phyloP scores from a whole-genome alignment of 1,140 invertebrate genomes.

The Lasioglossum baleicum region DNA sequence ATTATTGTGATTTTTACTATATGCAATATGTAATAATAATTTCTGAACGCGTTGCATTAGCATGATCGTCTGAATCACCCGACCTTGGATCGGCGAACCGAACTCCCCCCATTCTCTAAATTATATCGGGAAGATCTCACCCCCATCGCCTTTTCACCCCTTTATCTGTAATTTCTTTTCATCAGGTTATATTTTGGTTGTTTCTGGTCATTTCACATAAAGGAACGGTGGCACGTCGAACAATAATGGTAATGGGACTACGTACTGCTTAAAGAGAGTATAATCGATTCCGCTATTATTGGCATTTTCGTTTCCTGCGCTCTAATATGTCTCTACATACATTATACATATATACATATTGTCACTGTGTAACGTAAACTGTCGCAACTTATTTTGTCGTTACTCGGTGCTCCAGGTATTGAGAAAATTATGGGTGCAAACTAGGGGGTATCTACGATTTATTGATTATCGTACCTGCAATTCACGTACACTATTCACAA shows the following conservation, averaged over 20 bases:
- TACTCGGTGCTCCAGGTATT: not conserved
- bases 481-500: not conserved
- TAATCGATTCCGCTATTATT: slow-evolving; percentile 34
- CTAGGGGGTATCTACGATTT: not conserved
- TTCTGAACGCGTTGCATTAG: slow-evolving; percentile 26
- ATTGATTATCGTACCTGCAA: not conserved
- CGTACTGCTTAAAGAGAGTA: slow-evolving; percentile 18
- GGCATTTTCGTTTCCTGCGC: slow-evolving; percentile 14
- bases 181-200: slow-evolving; percentile 7
- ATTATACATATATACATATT: not conserved
- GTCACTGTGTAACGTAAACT: slow-evolving; percentile 55
- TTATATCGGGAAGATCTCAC: not conserved
- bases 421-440: not conserved
- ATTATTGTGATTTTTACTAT: not conserved
- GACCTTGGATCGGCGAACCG: slow-evolving; percentile 34
- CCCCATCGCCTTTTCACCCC: not conserved
- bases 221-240: slow-evolving; percentile 19
- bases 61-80: slow-evolving; percentile 13
- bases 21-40: slow-evolving; percentile 28
- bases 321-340: not conserved
- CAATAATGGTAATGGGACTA: slow-evolving; percentile 44
- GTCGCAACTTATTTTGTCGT: slow-evolving; percentile 15
- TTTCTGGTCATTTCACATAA: slow-evolving; percentile 5
- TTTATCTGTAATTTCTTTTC: slow-evolving; percentile 13
- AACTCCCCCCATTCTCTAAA: slow-evolving; percentile 6